These are phyloP conservation scores for Catamblyrhynchus diadema DNA, from an alignment of 2,797 vertebrate genomes.

Conservation along the genomic window DNA sequence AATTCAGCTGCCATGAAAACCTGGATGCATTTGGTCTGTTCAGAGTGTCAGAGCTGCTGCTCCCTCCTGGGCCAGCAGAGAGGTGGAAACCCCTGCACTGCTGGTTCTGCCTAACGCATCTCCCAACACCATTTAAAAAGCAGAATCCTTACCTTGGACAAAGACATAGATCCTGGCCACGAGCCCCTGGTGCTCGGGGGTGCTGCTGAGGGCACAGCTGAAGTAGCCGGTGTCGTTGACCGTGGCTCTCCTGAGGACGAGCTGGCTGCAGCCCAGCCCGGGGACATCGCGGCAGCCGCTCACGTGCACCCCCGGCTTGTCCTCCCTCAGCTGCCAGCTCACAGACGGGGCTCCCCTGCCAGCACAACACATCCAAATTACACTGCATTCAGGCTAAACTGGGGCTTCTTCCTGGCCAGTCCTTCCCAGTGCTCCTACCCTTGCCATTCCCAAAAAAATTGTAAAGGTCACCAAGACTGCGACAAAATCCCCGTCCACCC, in stretches of 20 bases:
- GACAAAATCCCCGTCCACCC: too few species aligned
- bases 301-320: constrained; percentile 54
- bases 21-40: accelerated
- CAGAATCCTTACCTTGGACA: constrained; percentile 80
- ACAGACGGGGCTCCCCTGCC: constrained; percentile 77
- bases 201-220: constrained; percentile 70
- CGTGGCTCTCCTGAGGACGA: constrained; percentile 70
- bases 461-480: background rate
- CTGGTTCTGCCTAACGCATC: accelerated
- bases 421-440: background rate
- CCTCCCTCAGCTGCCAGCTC: constrained; percentile 75
- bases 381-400: accelerated
- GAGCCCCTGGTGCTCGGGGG: background rate
- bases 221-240: constrained; percentile 82
- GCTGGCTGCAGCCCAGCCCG: constrained; percentile 75
- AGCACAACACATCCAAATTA: background rate
- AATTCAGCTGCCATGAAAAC: background rate
- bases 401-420: accelerated
- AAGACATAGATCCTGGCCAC: constrained; percentile 77
- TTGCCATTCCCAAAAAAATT: background rate
- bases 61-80: too few species aligned
- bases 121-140: accelerated
- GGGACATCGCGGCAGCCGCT: constrained; percentile 54
- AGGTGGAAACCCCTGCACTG: background rate
- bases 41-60: background rate